Base-by-base conservation (phyloP, 2,797 vertebrate genomes). In the Lates japonicus region DNA sequence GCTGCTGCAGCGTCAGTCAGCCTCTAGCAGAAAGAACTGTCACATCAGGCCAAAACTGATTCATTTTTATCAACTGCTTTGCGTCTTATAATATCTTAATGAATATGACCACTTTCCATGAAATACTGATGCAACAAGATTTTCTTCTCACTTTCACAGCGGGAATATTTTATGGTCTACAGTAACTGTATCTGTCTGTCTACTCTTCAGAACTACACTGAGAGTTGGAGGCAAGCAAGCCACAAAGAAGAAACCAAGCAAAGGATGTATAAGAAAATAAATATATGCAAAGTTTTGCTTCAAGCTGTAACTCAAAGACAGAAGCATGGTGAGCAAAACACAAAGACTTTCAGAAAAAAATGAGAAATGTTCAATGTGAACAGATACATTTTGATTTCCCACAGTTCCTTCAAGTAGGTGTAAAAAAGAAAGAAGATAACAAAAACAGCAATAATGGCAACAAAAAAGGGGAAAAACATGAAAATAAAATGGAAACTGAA, bases 341-440 rank as follows among this genome's bases (percentile, higher is more conserved):
- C 17, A 63, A 60, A 63, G 41, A 17, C 2, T 51, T 17, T 31
- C 22, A 46, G 12, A 39, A 6, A 29, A 63, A 70, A 64, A 29
- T 6, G n/a, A 46, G 8, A 59, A 73, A 66, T 42, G 59, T 77
- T 83, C 57, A 75, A 6, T 78, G 70, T 61, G 67, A 84, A 70
- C 52, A 54, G 49, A 72, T 63, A 33, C 37, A 44, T 25, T 25
- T 37, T 44, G 55, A 51, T 37, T 70, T 42, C 22, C 31, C 49
- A 48, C 31, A 46, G 20, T 31, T 65, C 31, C 29, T 54, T 54
- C 52, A 55, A 7, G 25, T 14, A 7, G 25, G 1, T 7, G 9
- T 5, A 55, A 31, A 25, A 12, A 1, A 54, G 6, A 13, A 25
- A 54, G 8, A 5, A 20, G 16, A 29, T 29, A 52, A 52, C 4